phyloP scores from a whole-genome alignment of 2,113 vertebrate species.

The Nerophis ophidion region DNA sequence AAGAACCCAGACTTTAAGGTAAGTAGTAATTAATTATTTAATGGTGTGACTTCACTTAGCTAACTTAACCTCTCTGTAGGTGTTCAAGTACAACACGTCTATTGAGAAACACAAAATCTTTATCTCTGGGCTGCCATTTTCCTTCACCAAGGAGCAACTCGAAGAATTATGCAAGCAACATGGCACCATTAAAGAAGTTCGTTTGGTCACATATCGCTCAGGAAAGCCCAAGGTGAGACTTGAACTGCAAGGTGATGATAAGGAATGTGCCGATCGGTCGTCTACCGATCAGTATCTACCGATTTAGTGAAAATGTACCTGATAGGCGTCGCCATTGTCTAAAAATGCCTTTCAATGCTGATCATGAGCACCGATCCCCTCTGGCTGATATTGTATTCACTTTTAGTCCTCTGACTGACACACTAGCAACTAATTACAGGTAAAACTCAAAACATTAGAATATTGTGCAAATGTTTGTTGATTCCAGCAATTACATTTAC shows the following conservation, averaged over 20 bases:
- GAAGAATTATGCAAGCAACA: slow-evolving; percentile 81
- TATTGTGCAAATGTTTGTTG: no score
- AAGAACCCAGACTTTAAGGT: slow-evolving; percentile 97
- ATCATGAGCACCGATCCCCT: no score
- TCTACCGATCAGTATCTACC: no score
- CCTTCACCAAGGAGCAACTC: slow-evolving; percentile 86
- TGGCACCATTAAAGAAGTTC: slow-evolving; percentile 82
- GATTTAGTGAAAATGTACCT: no score
- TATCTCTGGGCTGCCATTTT: slow-evolving; percentile 88
- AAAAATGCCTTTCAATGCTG: no score
- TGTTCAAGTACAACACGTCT: slow-evolving; percentile 88
- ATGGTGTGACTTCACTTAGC: background rate
- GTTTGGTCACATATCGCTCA: slow-evolving; percentile 91
- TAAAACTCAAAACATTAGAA: no score
- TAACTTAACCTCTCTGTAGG: slow-evolving; percentile 55
- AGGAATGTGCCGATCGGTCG: background rate
- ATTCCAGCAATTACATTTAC: no score
- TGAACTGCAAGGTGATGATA: background rate
- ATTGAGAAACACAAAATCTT: slow-evolving; percentile 97
- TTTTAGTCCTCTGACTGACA: no score
- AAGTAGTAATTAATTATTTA: background rate
- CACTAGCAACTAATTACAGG: no score
- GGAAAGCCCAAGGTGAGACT: slow-evolving; percentile 88
- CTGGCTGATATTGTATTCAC: no score
- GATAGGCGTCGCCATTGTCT: no score